Base-by-base conservation (phyloP, 2,113 vertebrate species). In the Cricetomys ansorgei region DNA sequence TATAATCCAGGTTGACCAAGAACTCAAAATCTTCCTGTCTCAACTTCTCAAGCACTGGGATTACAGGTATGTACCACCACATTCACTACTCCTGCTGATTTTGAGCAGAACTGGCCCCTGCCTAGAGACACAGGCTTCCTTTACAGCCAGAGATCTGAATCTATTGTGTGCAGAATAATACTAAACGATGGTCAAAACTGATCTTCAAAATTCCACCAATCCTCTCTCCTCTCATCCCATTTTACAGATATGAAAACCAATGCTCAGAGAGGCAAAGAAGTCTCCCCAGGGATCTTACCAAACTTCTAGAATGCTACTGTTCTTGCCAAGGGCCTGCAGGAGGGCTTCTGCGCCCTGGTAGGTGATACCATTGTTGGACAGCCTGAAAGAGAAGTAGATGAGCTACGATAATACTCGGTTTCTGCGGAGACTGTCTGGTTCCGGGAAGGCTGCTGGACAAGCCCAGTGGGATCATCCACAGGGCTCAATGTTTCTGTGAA, bases 311-410 rank as follows among this genome's bases (percentile, higher is more conserved):
- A 99, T 88, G 87, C 93, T 98, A 27, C 48, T 50, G 69, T 99
- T 99, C 45, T 91, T 95, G 81, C 98, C n/a, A 0, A 99, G 96
- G 62, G 98, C 98, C 97, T 98, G 76, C 83, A 99, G 97, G 64
- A 99, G 97, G 97, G 94, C 97, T 79, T 99, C 98, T n/a, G 98
- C 98, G 2, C 99, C 99, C 7, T n/a, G 85, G 94, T 86, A 98
- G 90, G 98, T 99, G 94, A 99, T 97, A 79, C 83, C 91, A 96
- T 99, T 99, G 81, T 99, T 98, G 67, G 98, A 99, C 89, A 99
- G 97, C 98, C 99, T 99, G 96, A 90, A 59, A 92, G 64, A 96
- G 96, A 94, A 53, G 31, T 17, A 59, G 83, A 16, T 65, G 55
- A 80, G 65, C 62, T 62, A 13, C 64, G 37, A 9, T 7, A 50